Conservation (phyloP, 2,888 invertebrate species). For the Yponomeuta cagnagella region DNA sequence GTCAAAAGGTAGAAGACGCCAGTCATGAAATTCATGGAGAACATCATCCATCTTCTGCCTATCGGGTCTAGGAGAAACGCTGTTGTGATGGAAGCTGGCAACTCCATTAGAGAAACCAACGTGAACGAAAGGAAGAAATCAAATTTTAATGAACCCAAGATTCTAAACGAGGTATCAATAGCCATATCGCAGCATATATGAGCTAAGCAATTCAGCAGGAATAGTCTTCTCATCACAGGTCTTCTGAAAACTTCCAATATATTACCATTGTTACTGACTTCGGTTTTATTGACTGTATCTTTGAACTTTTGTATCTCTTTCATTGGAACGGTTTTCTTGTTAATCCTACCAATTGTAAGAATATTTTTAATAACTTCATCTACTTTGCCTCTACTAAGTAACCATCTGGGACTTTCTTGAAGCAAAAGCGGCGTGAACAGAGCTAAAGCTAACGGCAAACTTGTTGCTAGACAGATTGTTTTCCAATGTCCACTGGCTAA, state of each 20-base stretch:
- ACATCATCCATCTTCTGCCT: slow-evolving; percentile 18
- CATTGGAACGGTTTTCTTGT: slow-evolving; percentile 18
- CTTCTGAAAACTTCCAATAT: slow-evolving; percentile 18
- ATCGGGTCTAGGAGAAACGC: slow-evolving; percentile 19
- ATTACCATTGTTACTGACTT: slow-evolving; percentile 11
- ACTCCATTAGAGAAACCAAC: slow-evolving; percentile 18
- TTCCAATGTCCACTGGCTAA: slow-evolving; percentile 20
- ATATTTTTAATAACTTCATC: slow-evolving; percentile 19
- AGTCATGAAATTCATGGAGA: slow-evolving; percentile 8
- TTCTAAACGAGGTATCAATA: slow-evolving; percentile 20
- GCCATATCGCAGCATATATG: slow-evolving; percentile 18
- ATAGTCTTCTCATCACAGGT: slow-evolving; percentile 18
- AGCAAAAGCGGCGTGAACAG: slow-evolving; percentile 40
- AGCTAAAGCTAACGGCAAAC: slow-evolving; percentile 29
- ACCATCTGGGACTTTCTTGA: slow-evolving; percentile 52
- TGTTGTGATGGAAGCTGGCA: slow-evolving; percentile 16
- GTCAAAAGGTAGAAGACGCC: slow-evolving; percentile 17
- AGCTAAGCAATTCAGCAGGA: slow-evolving; percentile 17
- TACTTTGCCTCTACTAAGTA: slow-evolving; percentile 44
- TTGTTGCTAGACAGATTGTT: slow-evolving; percentile 17
- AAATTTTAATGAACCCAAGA: slow-evolving; percentile 15
- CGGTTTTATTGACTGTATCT: slow-evolving; percentile 6
- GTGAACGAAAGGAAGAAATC: slow-evolving; percentile 20
- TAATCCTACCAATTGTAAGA: slow-evolving; percentile 15
- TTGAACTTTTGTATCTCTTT: slow-evolving; percentile 19